These are phyloP conservation scores for Hydrocynus forskahlii DNA, from an alignment of 2,797 vertebrate species.

Conservation along the genomic window DNA sequence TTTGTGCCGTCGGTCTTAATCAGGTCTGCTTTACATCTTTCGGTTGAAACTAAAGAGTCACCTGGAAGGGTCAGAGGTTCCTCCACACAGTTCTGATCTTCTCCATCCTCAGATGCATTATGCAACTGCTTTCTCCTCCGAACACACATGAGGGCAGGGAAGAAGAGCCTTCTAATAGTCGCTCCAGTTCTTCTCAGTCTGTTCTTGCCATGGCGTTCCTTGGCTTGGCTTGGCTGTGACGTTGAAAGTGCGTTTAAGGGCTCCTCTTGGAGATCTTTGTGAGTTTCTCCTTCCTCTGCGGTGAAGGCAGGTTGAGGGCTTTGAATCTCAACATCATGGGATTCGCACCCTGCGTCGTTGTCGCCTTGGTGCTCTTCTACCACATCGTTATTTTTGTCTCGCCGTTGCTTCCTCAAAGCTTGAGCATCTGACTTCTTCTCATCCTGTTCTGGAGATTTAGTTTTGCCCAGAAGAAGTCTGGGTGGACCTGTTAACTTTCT, in stretches of 20 bases:
- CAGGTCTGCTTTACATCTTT: not conserved
- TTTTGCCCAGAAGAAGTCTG: constrained; percentile 68
- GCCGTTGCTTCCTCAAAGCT: constrained; percentile 49
- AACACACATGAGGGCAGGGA: constrained; percentile 75
- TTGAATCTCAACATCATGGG: constrained; percentile 30
- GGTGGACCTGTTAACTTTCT: constrained; percentile 68
- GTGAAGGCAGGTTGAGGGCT: constrained; percentile 21
- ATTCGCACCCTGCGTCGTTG: constrained; percentile 30
- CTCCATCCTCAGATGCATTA: constrained; percentile 1
- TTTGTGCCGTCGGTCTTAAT: not conserved
- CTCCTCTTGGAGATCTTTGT: constrained; percentile 33
- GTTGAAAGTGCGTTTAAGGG: constrained; percentile 39
- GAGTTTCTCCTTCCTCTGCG: constrained; percentile 18
- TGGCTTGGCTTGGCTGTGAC: constrained; percentile 42
- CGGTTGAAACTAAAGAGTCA: constrained; percentile 10
- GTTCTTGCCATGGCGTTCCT: constrained; percentile 58
- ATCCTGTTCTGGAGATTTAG: constrained; percentile 56
- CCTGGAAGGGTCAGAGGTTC: constrained; percentile 10
- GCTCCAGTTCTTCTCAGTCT: constrained; percentile 44
- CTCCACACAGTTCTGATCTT: not conserved
- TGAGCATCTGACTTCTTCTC: constrained; percentile 53
- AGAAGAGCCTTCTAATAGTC: constrained; percentile 67
- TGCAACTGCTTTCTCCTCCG: constrained; percentile 72
- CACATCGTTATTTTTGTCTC: constrained; percentile 27
- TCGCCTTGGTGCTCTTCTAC: constrained; percentile 5